These are phyloP conservation scores for Blastobasis lacticolella DNA, from an alignment of 2,888 invertebrate genomes.

Conservation along the genomic window DNA sequence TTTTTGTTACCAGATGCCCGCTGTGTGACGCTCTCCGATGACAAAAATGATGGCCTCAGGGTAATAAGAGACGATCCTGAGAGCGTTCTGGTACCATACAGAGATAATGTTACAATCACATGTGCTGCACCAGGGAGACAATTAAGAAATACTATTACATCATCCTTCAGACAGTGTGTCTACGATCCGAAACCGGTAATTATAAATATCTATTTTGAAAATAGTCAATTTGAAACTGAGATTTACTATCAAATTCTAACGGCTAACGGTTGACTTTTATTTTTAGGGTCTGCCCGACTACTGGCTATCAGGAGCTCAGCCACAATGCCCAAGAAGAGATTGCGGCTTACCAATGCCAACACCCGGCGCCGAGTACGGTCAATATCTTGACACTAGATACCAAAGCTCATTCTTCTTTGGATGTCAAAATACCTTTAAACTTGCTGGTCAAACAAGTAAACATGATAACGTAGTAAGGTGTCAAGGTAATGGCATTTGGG, in stretches of 20 bases:
- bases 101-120: conserved; percentile 90
- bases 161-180: conserved; percentile 94
- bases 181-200: conserved; percentile 90
- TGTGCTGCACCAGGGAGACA: conserved; percentile 86
- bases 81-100: conserved; percentile 89
- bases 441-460: conserved; percentile 92
- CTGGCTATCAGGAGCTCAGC: conserved; percentile 90
- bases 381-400: conserved; percentile 89
- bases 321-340: conserved; percentile 90
- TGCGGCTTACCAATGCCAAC: conserved; percentile 94
- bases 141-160: conserved; percentile 85
- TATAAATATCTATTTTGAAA: neutral
- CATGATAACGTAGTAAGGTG: conserved; percentile 95
- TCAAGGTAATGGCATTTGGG: conserved; percentile 95
- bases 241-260: neutral
- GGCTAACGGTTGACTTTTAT: neutral
- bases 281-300: conserved; percentile 87
- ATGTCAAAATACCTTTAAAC: conserved; percentile 95
- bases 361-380: conserved; percentile 94
- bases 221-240: neutral
- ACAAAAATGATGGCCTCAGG: conserved; percentile 88
- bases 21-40: conserved; percentile 91
- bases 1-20: conserved; percentile 80
- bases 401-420: conserved; percentile 97
- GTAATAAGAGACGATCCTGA: conserved; percentile 86